Base-by-base conservation (phyloP, 1,140 invertebrate genomes). In the Campodea augens region DNA sequence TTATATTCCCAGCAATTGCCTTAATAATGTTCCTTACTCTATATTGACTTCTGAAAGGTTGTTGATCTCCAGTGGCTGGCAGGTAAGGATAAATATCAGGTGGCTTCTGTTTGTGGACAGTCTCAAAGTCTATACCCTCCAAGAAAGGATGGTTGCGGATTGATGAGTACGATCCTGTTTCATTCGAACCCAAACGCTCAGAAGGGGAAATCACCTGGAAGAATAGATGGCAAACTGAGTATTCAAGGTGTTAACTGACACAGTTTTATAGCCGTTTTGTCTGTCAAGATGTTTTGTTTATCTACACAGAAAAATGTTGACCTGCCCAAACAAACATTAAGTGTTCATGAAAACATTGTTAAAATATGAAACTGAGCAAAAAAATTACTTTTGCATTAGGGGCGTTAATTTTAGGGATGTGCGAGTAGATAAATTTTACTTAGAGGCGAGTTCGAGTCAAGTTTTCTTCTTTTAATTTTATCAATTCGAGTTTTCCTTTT, bases 121-220 rank as follows among this genome's bases (percentile, higher is more conserved):
- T 77, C 27, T 87, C 79, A 71, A 87, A 96, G 49, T 90, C 74
- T 27, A 93, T 71, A 23, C 73, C 79, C 27, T 67, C 60, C 60
- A 93, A 96, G 60, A 96, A 92, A 13, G 72, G 67, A 68, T 97
- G 91, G 25, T 71, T 64, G 43, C 88, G 75, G 46, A 97, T 77
- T 48, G 78, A 81, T 27, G 75, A 68, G 61, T 93, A 96, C 0
- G 74, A 76, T 10, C 70, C 68, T 13, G 62, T 64, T 55, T 91
- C 87, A 38, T 62, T 63, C n/a, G 80, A 78, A n/a, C 92, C 92
- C 36, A 97, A 58, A 53, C 92, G 69, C 45, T 85, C 65, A 7
- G 62, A 65, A 1, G 86, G 77, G 39, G 93, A 78, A 38, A 90
- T 55, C 37, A 84, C 62, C 68, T 70, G 45, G 4, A 55, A 43